Base-by-base conservation (phyloP, 2,797 vertebrate species). In the Buceros bicornis region DNA sequence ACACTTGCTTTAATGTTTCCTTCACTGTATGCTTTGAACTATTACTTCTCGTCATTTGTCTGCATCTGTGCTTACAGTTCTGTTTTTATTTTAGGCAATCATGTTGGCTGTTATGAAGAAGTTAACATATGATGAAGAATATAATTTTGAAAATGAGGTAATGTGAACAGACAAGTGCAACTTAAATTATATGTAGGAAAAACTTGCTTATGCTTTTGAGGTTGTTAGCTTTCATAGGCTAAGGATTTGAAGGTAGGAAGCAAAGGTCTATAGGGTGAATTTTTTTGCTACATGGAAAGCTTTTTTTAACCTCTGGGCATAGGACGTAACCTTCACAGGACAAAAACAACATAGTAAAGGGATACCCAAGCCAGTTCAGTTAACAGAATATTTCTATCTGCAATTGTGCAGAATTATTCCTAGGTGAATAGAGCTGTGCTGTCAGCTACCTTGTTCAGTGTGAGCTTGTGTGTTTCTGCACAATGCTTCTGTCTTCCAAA, bases 51-150 rank as follows among this genome's bases (percentile, higher is more conserved):
- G 10, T 14, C 19, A 37, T 11, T 83, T 92, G 33, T 40, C 33
- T 91, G 51, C 47, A 71, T 84, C 40, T 72, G 0, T 8, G 6
- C 86, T 96, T 78, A 90, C 25, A 71, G 22, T 78, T 90, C 14
- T 94, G 42, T 89, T 73, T 94, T 95, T 84, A 42, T 90, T 92
- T 61, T 92, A 99, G 99, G 99, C 99, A 56, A 97, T 99, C 97
- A 99, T 99, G 99, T 98, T 99, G 83, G 99, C 99, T 5, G 99
- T 99, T 95, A 99, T 99, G 98, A 99, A 99, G 98, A 99, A 99
- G 93, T 98, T 99, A 95, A 99, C 99, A 1, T 99, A 99, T 3
- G 99, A 99, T 87, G 99, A 99, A 92, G 99, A 99, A 97, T 99
- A 99, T 98, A 99, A 99, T 97, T 99, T 99, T 98, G 99, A 99